Evolutionary conservation across 2,888 invertebrate species (phyloP).

Genomic region (Tridacna crocea): DNA sequence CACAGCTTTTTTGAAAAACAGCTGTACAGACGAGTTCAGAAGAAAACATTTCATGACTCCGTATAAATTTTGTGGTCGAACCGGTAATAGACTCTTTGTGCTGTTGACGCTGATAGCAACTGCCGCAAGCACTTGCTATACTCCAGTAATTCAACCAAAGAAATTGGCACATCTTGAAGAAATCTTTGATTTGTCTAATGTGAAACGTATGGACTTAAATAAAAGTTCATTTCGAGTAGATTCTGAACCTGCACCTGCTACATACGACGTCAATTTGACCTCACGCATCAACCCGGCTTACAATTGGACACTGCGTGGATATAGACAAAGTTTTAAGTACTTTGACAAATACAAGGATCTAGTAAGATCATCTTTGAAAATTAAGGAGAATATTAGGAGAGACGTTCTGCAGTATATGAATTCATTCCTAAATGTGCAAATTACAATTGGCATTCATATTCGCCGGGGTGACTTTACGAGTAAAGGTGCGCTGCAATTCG

Average conservation of each 20-base stretch:
- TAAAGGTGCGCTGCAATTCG: neutral
- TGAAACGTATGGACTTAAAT: neutral
- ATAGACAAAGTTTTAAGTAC: neutral
- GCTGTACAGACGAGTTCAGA: neutral
- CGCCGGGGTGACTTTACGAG: slow-evolving; percentile 4
- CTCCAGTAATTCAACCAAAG: neutral
- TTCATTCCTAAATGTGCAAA: too few species aligned
- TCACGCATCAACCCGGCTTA: neutral
- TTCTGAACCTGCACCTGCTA: neutral
- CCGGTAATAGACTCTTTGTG: neutral
- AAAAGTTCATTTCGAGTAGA: neutral
- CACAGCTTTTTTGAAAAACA: neutral
- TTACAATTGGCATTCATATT: neutral
- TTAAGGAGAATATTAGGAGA: neutral
- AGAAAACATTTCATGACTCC: neutral
- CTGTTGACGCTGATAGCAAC: neutral
- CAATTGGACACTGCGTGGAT: slow-evolving; percentile 10
- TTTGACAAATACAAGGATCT: neutral
- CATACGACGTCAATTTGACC: neutral
- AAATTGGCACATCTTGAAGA: neutral
- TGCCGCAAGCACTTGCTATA: neutral
- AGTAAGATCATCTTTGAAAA: neutral
- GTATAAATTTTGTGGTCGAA: neutral
- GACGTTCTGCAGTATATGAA: neutral
- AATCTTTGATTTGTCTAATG: neutral